Evolutionary conservation across 2,888 invertebrate genomes (phyloP).

Genomic region (Barypeithes pellucidus): DNA sequence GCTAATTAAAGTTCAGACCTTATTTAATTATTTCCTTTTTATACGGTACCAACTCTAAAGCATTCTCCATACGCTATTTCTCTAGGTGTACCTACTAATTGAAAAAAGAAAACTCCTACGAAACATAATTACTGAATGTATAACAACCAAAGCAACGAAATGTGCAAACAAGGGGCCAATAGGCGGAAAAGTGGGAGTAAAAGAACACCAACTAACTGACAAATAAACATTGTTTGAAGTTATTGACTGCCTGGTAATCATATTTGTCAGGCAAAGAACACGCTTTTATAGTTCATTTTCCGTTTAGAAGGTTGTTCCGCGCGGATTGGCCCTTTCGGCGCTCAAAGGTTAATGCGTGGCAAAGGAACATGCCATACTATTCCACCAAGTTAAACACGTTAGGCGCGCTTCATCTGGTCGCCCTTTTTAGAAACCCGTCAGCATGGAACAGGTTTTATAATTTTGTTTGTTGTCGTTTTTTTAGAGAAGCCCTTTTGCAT

Average conservation of each 20-base stretch:
- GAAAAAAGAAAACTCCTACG: neutral
- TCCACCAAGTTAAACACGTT: conserved; percentile 66
- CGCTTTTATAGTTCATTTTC: conserved; percentile 68
- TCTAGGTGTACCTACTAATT: neutral
- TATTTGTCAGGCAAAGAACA: conserved; percentile 67
- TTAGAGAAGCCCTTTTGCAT: conserved; percentile 9
- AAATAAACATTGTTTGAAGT: conserved; percentile 65
- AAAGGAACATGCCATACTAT: conserved; percentile 69
- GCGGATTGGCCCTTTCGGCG: conserved; percentile 67
- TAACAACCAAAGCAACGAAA: conserved; percentile 22
- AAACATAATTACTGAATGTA: conserved; percentile 33
- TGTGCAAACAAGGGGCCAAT: conserved; percentile 26
- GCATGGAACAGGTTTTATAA: conserved; percentile 52
- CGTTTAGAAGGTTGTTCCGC: conserved; percentile 66
- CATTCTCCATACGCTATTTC: no score
- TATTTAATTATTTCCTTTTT: no score
- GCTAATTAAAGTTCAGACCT: no score
- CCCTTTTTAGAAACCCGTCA: conserved; percentile 56
- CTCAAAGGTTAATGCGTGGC: conserved; percentile 69
- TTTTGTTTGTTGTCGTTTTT: conserved; percentile 37
- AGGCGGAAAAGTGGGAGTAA: conserved; percentile 48
- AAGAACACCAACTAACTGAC: conserved; percentile 50
- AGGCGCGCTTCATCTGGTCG: conserved; percentile 65
- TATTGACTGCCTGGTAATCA: conserved; percentile 67
- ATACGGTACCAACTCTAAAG: no score